Conservation (phyloP, 1,140 invertebrate species). For the Bombus pyrosoma region DNA sequence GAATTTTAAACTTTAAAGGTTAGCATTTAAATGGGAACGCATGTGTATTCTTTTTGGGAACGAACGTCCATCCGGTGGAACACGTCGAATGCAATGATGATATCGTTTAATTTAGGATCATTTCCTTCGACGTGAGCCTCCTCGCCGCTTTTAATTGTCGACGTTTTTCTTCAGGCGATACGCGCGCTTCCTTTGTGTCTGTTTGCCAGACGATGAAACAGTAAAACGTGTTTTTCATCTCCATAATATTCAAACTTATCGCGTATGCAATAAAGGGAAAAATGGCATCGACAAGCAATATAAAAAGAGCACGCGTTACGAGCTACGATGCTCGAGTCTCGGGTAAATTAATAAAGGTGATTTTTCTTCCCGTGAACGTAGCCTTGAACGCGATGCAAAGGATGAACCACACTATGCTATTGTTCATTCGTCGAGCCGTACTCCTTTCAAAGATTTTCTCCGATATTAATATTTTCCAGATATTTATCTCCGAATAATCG, state of each 20-base stretch:
- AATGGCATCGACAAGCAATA: background rate
- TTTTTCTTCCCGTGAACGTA: background rate
- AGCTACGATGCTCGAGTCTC: background rate
- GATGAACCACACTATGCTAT: background rate
- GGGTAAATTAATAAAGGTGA: background rate
- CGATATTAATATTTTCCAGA: background rate
- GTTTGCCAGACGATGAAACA: background rate
- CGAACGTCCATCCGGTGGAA: background rate
- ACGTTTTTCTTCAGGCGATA: background rate
- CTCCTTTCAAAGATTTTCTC: background rate
- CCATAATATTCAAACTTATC: background rate
- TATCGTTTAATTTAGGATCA: slow-evolving; percentile 6
- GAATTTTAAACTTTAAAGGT: slow-evolving; percentile 43
- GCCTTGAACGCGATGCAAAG: background rate
- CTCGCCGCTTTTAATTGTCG: background rate
- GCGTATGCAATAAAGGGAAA: background rate
- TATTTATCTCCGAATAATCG: background rate
- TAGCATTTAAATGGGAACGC: slow-evolving; percentile 39
- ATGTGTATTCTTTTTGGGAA: background rate
- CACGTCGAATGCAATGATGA: background rate
- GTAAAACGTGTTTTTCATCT: background rate
- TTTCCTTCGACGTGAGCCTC: background rate
- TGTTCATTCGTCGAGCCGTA: background rate
- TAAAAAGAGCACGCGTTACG: background rate
- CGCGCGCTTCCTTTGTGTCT: background rate